Base-by-base conservation (phyloP, 2,888 invertebrate species). In the Biston betularia region DNA sequence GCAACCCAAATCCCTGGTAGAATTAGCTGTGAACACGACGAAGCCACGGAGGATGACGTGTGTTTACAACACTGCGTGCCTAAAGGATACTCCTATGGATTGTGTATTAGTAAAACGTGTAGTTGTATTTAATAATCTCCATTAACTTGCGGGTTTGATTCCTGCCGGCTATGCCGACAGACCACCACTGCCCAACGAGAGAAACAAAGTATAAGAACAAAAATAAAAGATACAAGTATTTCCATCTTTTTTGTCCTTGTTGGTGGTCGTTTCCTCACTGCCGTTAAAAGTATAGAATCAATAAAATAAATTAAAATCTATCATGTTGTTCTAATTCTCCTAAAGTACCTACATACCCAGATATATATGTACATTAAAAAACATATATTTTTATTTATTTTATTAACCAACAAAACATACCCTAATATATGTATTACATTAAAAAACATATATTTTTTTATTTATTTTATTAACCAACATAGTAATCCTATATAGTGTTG, bases 31-130 rank as follows among this genome's bases (percentile, higher is more conserved):
- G 71, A 82, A 8, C 78, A 74, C 38, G 83, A 84, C 46, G 92
- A 92, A 60, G 79, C 89, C 0, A 85, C 82, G 0, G 89, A 90
- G 65, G 88, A 89, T 42, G 42, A 63, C 0, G 68, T 82, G 2
- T 94, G 93, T 69, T 82, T 85, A 62, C 82, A 85, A 63, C 91
- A 88, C 68, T 94, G 93, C 68, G 63, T 89, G 12, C 89, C 88
- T 1, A 93, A 91, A 78, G 93, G 93, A 46, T 94, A 93, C 68
- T 78, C 82, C 7, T 89, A 87, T 72, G 93, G 93, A 1, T 71
- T 93, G 38, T 94, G 93, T 69, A 81, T 91, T 54, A 83, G 82
- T 57, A 76, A 82, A 49, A 85, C 79, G 11, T 94, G 93, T 76
- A 90, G 86, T 70, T 93, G 93, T 68, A 79, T 92, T 48, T 93